Percentiles rank a stretch among this genome's conserved stretches.
phyloP scores from a whole-genome alignment of 2,113 vertebrate genomes.

The Hemichromis elongatus region DNA sequence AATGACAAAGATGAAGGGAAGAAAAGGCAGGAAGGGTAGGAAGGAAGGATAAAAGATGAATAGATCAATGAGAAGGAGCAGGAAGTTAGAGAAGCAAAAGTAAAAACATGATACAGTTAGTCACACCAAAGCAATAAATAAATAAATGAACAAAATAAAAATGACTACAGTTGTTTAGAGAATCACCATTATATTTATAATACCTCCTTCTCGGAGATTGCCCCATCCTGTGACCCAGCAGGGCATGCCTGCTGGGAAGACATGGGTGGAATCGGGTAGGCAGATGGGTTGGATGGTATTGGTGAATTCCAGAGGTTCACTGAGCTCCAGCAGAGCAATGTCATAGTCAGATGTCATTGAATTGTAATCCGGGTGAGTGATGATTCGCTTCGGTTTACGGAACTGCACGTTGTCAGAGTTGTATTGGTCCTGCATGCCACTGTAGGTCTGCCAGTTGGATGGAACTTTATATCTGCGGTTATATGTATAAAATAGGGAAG shows the following conservation, averaged over 20 bases:
- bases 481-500: background rate
- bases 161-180: background rate
- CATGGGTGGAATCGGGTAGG: conserved; percentile 70
- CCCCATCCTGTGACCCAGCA: conserved; percentile 81
- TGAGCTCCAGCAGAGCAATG: conserved; percentile 75
- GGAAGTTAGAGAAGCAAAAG: background rate
- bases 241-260: conserved; percentile 71
- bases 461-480: conserved; percentile 69
- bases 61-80: background rate
- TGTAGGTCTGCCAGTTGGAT: conserved; percentile 78
- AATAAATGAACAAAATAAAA: background rate
- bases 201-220: conserved; percentile 71
- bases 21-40: background rate
- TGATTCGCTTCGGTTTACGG: conserved; percentile 58
- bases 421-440: conserved; percentile 83
- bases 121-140: background rate
- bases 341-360: conserved; percentile 73
- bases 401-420: conserved; percentile 1
- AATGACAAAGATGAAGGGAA: conserved; percentile 30
- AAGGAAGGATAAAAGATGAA: conserved; percentile 14
- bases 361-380: conserved; percentile 69
- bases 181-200: background rate
- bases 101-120: background rate
- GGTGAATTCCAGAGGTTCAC: conserved; percentile 62
- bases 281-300: conserved; percentile 76